Evolutionary conservation across 1,140 invertebrate species (phyloP), one percentile per base, ranked within the genome.

Genomic region (Drosophila carrolli): DNA sequence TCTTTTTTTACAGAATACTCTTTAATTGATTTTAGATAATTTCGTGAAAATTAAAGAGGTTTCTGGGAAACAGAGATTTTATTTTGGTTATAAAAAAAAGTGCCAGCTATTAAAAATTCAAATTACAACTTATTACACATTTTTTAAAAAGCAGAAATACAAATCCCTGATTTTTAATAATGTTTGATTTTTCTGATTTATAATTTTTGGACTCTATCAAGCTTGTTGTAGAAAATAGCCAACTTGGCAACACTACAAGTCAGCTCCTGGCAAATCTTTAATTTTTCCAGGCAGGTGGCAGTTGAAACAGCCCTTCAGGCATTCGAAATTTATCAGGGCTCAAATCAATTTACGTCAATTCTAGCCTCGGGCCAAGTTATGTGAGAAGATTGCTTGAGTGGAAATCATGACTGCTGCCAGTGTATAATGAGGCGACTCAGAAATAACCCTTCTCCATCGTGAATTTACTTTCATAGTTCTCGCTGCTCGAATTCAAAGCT

Each of bases 291-390:
- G 79, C 79, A 74, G 74, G 66, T 78, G 47, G 66, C 44, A 58
- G 55, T 46, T 7, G 47, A 27, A 59, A 59, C 10, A n/a, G 53
- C 63, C 56, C 46, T 50, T 14, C 6, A 61, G 68, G 61, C 68
- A 57, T 44, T 50, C 32, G 56, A 77, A 78, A 80, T 84, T 83
- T 83, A 83, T 83, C 81, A 53, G 58, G 48, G 35, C 65, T 35
- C 54, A 86, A 85, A 85, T 85, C 81, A 86, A 85, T 85, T 85
- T 85, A 67, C 78, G 75, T 73, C 82, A 70, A 82, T 73, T 82
- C 57, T 61, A 63, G 75, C 75, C 16, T 41, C 61, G 65, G 60
- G 37, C 47, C 50, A 54, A 53, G 38, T 35, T 51, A n/a, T 75
- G 70, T 74, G 74, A 60, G 43, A 47, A 65, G 75, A 53, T 68